Evolutionary conservation across 2,113 vertebrate genomes (phyloP), one percentile per base, ranked within the genome.

Genomic region (Saguinus imperator): DNA sequence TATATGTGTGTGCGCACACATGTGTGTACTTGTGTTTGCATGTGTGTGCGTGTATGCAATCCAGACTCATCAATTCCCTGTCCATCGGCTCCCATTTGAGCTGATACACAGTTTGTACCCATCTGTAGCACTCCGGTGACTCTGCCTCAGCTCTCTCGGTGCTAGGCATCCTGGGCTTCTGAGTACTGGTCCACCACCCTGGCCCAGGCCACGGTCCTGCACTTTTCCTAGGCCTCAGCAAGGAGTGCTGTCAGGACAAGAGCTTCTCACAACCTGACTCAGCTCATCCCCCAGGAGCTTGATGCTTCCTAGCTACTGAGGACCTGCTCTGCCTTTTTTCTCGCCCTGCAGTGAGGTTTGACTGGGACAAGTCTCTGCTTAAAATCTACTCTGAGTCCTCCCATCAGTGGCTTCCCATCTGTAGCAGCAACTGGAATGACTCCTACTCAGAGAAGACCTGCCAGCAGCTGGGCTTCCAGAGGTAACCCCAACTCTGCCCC

Each of bases 381-480:
- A 98, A 98, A 45, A 40, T 99, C 91, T 99, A 98, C 98, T 99
- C 98, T 10, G 98, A 97, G 0, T 0, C 94, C 0, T 98, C 98
- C 93, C 96, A 40, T 8, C 97, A 98, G 92, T 99, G 99, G 99
- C 96, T 99, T 66, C 98, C 99, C 0, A 87, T 99, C 52, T 99
- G 99, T 98, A 98, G 98, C 66, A 97, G 91, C 0, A 89, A 77
- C 97, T 99, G 98, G 98, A 97, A 97, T 0, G 96, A 96, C 17
- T 95, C 97, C 79, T 97, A 99, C 97, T 98, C 99, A 9, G 92
- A 94, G 18, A 98, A 97, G 96, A 98, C 98, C 80, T 99, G 99
- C 97, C 97, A 3, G 86, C 99, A 99, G 84, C 98, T 99, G 95
- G 99, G 99, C 12, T 99, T 99, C 17, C 89, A 96, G 70, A 98